These are phyloP conservation scores for Venustaconcha ellipsiformis DNA, from an alignment of 1,140 invertebrate genomes.

Conservation along the genomic window DNA sequence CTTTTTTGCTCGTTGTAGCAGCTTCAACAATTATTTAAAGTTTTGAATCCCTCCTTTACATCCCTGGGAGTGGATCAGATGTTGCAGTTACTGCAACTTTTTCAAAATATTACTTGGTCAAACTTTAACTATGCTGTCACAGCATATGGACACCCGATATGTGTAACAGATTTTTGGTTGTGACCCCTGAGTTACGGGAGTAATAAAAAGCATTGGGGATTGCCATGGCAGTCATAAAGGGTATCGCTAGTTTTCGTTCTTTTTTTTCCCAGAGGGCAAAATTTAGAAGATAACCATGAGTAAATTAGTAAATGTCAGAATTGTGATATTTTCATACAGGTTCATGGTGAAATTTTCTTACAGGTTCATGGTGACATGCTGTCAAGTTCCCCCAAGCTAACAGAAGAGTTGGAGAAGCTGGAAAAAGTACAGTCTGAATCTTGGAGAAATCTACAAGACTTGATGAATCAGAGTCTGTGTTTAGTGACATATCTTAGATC, in stretches of 20 bases:
- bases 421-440: slow-evolving; percentile 73
- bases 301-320: neutral
- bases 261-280: neutral
- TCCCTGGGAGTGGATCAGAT: too few species aligned
- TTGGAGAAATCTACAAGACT: slow-evolving; percentile 79
- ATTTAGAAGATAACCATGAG: neutral
- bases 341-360: slow-evolving; percentile 72
- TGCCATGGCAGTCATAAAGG: neutral
- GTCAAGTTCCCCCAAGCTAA: slow-evolving; percentile 73
- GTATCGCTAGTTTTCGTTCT: neutral
- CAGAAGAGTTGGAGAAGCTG: slow-evolving; percentile 74
- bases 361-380: slow-evolving; percentile 77
- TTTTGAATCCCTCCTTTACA: too few species aligned
- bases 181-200: too few species aligned
- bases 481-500: slow-evolving; percentile 71
- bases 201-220: too few species aligned
- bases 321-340: slow-evolving; percentile 40
- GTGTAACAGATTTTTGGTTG: too few species aligned
- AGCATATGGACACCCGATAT: too few species aligned
- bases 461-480: slow-evolving; percentile 83
- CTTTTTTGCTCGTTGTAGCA: too few species aligned
- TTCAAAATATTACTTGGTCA: too few species aligned
- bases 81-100: too few species aligned
- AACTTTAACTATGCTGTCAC: too few species aligned
- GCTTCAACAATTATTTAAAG: too few species aligned